Evolutionary conservation across 1,140 invertebrate species (phyloP), one percentile per base, ranked within the genome.

Genomic region (Apis cerana): DNA sequence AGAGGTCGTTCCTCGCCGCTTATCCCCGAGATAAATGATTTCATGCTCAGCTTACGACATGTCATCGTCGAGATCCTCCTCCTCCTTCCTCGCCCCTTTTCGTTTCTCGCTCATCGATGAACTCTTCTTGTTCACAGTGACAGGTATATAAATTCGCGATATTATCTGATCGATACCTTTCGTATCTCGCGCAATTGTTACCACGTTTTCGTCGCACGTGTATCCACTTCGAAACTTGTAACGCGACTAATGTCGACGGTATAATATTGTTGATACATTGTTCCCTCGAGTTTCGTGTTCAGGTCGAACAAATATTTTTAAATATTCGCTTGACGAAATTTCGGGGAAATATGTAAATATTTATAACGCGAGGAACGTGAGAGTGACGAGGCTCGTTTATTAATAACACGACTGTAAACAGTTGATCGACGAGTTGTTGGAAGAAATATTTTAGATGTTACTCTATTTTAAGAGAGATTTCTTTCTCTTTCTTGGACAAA

Each of bases 11-110:
- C 87, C 84, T 89, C 90, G 89, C 84, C 90, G 90, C 87, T 92
- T 92, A 93, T 92, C 89, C 90, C 84, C 83, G 90, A 93, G 92
- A 94, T 94, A 93, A 93, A 93, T 94, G 93, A 94, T 94, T 94
- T 92, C 90, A 93, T 92, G 92, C 92, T 92, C 89, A 88, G 90
- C 91, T 93, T 92, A 88, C 86, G 91, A 90, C 91, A 85, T 91
- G 92, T 93, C 92, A 93, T 94, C 90, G 88, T 91, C 87, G 88
- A 50, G 84, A 72, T 89, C 86, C 89, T 90, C 90, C 85, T 89
- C 90, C 85, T 83, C 89, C 86, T 85, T 85, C 77, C 75, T 69
- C 78, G 27, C 80, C 82, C 80, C 80, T 76, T 75, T 17, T 1
- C 64, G 27, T 48, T 13, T 67, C 82, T 74, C 48, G 59, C 33